These are phyloP conservation scores for Epinotia nisella DNA, from an alignment of 2,888 invertebrate genomes.

Conservation along the genomic window DNA sequence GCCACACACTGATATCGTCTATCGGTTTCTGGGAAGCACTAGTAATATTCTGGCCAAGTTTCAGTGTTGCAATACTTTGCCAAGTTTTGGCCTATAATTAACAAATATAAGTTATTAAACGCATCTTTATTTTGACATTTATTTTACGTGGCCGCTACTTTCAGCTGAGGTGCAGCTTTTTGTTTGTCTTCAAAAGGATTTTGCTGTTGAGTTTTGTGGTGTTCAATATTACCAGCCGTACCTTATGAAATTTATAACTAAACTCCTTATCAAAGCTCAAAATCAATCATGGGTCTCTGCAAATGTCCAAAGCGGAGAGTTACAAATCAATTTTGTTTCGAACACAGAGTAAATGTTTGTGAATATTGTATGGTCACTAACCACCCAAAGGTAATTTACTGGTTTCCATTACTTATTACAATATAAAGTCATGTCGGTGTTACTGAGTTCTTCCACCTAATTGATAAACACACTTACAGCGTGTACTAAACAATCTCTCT, in stretches of 20 bases:
- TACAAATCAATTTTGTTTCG: conserved; percentile 99
- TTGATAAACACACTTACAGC: not conserved
- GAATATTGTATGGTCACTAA: conserved; percentile 99
- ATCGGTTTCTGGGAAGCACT: not conserved
- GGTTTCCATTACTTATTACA: not conserved
- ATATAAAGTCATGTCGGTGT: not conserved
- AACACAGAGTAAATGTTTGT: conserved; percentile 99
- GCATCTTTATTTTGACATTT: conserved; percentile 50
- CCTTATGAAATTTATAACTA: conserved; percentile 19
- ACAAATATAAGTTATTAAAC: conserved; percentile 26
- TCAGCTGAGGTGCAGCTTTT: conserved; percentile 48
- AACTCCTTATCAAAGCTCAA: conserved; percentile 6
- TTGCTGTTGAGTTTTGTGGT: conserved; percentile 12
- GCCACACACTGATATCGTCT: too few relatives aligned
- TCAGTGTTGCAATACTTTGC: not conserved
- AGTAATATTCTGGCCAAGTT: conserved; percentile 8
- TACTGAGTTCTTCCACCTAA: not conserved
- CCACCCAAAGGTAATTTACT: conserved; percentile 93
- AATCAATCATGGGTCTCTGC: conserved; percentile 94
- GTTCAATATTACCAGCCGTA: conserved; percentile 14
- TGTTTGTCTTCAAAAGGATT: conserved; percentile 54
- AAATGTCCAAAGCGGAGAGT: conserved; percentile 99
- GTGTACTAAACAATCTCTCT: not conserved
- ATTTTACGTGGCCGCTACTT: conserved; percentile 54
- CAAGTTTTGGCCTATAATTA: conserved; percentile 1